phyloP scores from a whole-genome alignment of 1,140 invertebrate genomes.

The Chrysoperla carnea region DNA sequence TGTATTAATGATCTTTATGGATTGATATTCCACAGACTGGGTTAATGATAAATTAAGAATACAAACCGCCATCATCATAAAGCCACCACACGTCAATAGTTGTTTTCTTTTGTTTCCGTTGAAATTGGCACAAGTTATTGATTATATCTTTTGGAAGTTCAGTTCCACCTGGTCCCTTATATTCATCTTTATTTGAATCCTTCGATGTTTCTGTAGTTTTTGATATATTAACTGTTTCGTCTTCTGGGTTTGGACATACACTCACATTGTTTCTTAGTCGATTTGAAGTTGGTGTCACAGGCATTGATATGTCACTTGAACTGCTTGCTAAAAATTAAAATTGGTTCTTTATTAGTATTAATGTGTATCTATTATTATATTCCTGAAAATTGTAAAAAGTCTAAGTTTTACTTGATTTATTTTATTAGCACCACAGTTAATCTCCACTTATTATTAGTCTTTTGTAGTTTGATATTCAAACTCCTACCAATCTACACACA shows the following conservation, averaged over 20 bases:
- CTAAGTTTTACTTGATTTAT: too few species aligned
- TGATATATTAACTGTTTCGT: slow-evolving; percentile 13
- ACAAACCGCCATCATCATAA: slow-evolving; percentile 73
- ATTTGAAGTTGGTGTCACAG: slow-evolving; percentile 27
- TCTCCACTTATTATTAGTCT: too few species aligned
- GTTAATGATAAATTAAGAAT: too few species aligned
- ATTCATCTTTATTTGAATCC: slow-evolving; percentile 4
- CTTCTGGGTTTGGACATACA: slow-evolving; percentile 22
- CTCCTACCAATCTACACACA: too few species aligned
- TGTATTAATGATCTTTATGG: too few species aligned
- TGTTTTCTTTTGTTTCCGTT: slow-evolving; percentile 48
- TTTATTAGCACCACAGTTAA: too few species aligned
- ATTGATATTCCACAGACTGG: too few species aligned
- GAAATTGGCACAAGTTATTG: slow-evolving; percentile 50
- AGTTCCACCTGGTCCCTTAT: slow-evolving; percentile 17
- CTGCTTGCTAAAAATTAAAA: slow-evolving; percentile 37
- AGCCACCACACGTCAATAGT: slow-evolving; percentile 98
- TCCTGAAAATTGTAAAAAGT: too few species aligned
- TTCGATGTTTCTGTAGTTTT: slow-evolving; percentile 9
- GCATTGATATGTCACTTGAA: slow-evolving; percentile 40
- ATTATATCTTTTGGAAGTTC: slow-evolving; percentile 42
- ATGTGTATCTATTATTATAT: too few species aligned
- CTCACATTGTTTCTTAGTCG: slow-evolving; percentile 32
- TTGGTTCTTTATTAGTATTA: too few species aligned
- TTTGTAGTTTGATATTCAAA: too few species aligned